Base-by-base conservation (phyloP, 2,797 vertebrate genomes). In the Phrynocephalus guinanensis region DNA sequence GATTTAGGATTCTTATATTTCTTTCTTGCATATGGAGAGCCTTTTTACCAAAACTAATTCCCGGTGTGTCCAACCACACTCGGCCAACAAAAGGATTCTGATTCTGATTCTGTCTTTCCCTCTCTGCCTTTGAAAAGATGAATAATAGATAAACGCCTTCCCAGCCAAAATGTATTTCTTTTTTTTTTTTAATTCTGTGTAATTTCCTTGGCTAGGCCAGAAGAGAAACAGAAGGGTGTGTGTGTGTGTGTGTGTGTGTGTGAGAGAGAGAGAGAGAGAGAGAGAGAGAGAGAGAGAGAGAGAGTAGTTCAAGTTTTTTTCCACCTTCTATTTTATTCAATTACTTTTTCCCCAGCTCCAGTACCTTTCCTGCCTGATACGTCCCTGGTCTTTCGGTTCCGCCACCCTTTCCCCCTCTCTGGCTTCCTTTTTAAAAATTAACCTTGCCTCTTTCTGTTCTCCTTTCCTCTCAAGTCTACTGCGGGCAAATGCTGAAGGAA, bases 401-500 rank as follows among this genome's bases (percentile, higher is more conserved):
- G 71, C 83, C 0, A 84, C 79, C 48, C 56, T 66, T 56, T n/a
- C 90, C 90, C 90, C 87, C 90, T 83, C 83, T 88, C 85, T 94
- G 89, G 91, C 80, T 89, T 93, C 93, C 92, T 94, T 81, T 96
- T 96, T 95, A 95, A 96, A 96, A 93, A 96, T 93, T 96, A 95
- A 96, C 91, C 84, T 92, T 88, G 82, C 86, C 52, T 87, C 91
- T 94, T 90, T 94, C 90, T 95, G 84, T 91, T 92, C 90, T 90
- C 91, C 90, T 85, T 92, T 88, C 90, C 90, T 92, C 90, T 44
- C 90, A 95, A 99, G 98, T 99, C 95, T 97, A 97, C 94, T 98
- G 97, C 86, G 97, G 96, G 91, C 95, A 96, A 86, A 93, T 98
- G 95, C 94, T 99, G 93, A 98, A 97, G 94, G 97, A 98, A 90